phyloP scores from a whole-genome alignment of 2,113 vertebrate genomes.

The Laticauda colubrina region DNA sequence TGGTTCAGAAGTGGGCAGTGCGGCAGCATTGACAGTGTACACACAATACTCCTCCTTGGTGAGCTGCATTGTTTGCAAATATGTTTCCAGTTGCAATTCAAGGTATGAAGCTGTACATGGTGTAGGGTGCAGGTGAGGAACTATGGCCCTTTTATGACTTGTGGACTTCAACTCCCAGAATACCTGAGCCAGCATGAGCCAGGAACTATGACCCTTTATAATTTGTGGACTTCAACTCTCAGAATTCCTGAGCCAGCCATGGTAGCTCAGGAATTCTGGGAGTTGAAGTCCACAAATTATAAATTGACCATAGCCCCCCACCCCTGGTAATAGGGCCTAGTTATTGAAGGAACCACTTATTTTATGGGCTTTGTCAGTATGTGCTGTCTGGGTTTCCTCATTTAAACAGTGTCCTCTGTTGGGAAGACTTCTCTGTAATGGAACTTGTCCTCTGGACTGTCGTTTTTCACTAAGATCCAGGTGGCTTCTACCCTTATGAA shows the following conservation, averaged over 20 bases:
- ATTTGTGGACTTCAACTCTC: background rate
- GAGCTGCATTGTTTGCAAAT: background rate
- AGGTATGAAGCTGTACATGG: background rate
- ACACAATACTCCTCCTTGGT: background rate
- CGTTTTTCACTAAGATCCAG: background rate
- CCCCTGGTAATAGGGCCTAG: background rate
- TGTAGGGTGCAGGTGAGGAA: background rate
- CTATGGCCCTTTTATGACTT: background rate
- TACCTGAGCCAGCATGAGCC: background rate
- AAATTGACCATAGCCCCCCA: background rate
- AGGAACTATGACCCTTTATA: background rate
- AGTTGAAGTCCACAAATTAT: background rate
- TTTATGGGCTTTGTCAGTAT: background rate
- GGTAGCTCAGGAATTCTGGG: background rate
- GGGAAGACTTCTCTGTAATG: background rate
- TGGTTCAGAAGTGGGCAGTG: background rate
- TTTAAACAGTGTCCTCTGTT: background rate
- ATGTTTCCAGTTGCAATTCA: background rate
- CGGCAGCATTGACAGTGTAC: background rate
- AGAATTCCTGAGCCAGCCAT: background rate
- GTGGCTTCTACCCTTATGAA: background rate
- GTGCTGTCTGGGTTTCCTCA: background rate
- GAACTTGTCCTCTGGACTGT: background rate
- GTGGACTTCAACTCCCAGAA: background rate
- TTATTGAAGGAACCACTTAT: background rate